Percentiles rank a stretch among this genome's conserved stretches.
phyloP scores from a whole-genome alignment of 2,888 invertebrate species.

The Micoletzkya japonica region DNA sequence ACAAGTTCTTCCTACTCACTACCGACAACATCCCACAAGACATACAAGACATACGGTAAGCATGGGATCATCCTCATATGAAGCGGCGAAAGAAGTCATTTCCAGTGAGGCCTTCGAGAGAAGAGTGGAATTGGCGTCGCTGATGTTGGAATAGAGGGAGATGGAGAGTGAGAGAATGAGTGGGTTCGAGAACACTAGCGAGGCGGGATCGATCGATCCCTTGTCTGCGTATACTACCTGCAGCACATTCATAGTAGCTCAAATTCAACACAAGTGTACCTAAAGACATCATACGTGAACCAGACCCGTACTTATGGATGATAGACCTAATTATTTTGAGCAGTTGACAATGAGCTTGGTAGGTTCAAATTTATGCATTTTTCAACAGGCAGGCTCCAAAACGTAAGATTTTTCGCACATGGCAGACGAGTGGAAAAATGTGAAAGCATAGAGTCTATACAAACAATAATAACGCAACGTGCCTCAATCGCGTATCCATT shows the following conservation, averaged over 20 bases:
- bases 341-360: too few relatives aligned
- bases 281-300: background rate
- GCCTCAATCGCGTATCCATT: constrained; percentile 2
- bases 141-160: background rate
- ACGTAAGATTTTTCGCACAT: too few relatives aligned
- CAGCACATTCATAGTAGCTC: background rate
- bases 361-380: too few relatives aligned
- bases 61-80: background rate
- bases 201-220: background rate
- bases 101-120: background rate
- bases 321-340: too few relatives aligned
- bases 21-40: too few relatives aligned
- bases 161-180: constrained; percentile 13
- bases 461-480: background rate
- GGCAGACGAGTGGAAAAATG: too few relatives aligned
- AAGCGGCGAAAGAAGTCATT: background rate
- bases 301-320: background rate
- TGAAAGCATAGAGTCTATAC: background rate
- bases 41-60: background rate
- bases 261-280: background rate
- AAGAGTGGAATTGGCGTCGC: background rate
- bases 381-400: too few relatives aligned
- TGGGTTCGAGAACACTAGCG: constrained; percentile 6
- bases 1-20: too few relatives aligned
- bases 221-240: constrained; percentile 20